Base-by-base conservation (phyloP, 2,113 vertebrate species). In the Astur gentilis region DNA sequence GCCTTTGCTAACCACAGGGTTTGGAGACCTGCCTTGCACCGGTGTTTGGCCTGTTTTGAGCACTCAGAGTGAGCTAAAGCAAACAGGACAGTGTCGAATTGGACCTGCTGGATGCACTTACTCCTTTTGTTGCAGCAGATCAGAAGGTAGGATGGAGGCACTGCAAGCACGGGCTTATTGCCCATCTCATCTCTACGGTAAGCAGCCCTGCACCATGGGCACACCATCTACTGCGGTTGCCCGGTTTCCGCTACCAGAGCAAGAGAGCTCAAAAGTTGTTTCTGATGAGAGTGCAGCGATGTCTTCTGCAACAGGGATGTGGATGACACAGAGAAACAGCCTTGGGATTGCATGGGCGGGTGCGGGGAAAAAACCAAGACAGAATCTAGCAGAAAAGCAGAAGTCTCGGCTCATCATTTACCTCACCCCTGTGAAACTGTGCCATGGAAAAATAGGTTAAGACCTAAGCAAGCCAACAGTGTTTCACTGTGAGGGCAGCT, bases 341-440 rank as follows among this genome's bases (percentile, higher is more conserved):
- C 34, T 76, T 83, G 44, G 91, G 49, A 91, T 69, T 69, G 77
- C 70, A 72, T 38, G 73, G 89, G 91, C 0, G 4, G 54, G 42
- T 4, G 11, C 0, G 3, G 61, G 83, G 47, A 22, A 81, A 94
- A 82, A 95, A 54, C 6, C 22, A 38, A 62, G 67, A 67, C 55
- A 60, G n/a, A 94, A 36, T 3, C 1, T 3, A 76, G 40, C 31
- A 92, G 49, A 97, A 97, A 97, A 97, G 93, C 93, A 95, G 95
- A 95, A 89, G 73, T 95, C 32, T 87, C 25, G 0, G 47, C 69
- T 89, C 69, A 44, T 40, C 21, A 11, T 87, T 71, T 95, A 52
- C 40, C 81, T 95, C 91, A 78, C 14, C 44, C 88, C 40, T 57
- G 13, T 34, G 69, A 92, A 94, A 78, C 16, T 61, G 54, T 57